Evolutionary conservation across 2,797 vertebrate genomes (phyloP).

Genomic region (Lepidocolaptes lacrymiger): DNA sequence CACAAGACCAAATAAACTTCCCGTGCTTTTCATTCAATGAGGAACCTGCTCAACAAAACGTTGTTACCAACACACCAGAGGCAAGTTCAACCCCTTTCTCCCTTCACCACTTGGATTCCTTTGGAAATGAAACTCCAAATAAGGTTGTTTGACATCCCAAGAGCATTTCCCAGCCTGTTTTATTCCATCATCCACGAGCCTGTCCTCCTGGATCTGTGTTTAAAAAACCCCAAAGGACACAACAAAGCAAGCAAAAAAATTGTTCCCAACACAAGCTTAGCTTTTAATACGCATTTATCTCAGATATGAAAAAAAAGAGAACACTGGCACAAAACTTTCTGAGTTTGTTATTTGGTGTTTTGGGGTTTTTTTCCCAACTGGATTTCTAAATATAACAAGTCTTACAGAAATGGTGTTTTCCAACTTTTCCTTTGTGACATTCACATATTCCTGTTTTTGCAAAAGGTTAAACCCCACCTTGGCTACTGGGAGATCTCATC

Average conservation of each 20-base stretch:
- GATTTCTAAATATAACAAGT: not conserved
- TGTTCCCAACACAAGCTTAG: not conserved
- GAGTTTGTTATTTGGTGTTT: too few species aligned
- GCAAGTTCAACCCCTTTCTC: not conserved
- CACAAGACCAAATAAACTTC: not conserved
- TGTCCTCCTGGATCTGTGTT: not conserved
- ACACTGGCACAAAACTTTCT: not conserved
- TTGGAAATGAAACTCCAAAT: not conserved
- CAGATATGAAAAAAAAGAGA: not conserved
- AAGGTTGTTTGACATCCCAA: not conserved
- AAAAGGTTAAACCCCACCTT: not conserved
- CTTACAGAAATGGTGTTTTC: not conserved
- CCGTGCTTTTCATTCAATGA: not conserved
- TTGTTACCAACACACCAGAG: not conserved
- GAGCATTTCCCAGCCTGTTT: not conserved
- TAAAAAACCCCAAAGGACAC: accelerated
- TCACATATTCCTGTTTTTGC: not conserved
- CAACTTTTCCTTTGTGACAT: not conserved
- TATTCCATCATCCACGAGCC: not conserved
- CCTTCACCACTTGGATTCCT: not conserved
- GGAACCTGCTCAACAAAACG: not conserved
- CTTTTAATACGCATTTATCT: not conserved
- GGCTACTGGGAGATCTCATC: not conserved
- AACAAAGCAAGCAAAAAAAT: not conserved
- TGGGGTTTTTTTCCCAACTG: not conserved